Conservation (phyloP, 2,113 vertebrate genomes). For the Scolopax mira region DNA sequence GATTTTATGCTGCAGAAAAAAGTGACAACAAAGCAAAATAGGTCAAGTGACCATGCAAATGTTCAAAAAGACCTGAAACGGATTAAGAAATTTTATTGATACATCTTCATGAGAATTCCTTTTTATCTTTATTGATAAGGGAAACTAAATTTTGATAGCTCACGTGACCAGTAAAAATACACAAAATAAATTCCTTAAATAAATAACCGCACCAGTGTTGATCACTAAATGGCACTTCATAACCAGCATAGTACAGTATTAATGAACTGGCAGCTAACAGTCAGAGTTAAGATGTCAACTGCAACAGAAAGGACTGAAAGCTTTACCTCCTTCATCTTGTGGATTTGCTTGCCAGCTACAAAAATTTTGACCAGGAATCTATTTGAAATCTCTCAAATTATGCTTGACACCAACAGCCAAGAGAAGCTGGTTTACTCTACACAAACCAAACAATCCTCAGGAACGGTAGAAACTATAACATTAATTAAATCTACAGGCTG, state of each 20-base stretch:
- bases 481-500: not conserved
- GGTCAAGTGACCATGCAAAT: fast-evolving
- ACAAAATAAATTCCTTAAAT: not conserved
- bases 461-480: not conserved
- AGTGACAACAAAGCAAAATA: not conserved
- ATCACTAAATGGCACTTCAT: not conserved
- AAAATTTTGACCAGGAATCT: not conserved
- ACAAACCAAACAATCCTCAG: not conserved
- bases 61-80: not conserved
- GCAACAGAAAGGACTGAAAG: not conserved
- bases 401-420: not conserved
- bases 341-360: not conserved
- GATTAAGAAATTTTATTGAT: not conserved
- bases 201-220: not conserved
- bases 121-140: not conserved
- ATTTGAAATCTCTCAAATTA: not conserved
- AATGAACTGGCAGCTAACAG: not conserved
- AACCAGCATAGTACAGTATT: not conserved
- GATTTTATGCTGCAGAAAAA: not conserved
- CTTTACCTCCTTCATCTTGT: not conserved
- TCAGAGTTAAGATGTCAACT: not conserved
- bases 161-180: not conserved
- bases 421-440: not conserved
- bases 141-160: not conserved
- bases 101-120: not conserved